Evolutionary conservation across 1,140 invertebrate genomes (phyloP).

Genomic region (Tetramorium alpestre): DNA sequence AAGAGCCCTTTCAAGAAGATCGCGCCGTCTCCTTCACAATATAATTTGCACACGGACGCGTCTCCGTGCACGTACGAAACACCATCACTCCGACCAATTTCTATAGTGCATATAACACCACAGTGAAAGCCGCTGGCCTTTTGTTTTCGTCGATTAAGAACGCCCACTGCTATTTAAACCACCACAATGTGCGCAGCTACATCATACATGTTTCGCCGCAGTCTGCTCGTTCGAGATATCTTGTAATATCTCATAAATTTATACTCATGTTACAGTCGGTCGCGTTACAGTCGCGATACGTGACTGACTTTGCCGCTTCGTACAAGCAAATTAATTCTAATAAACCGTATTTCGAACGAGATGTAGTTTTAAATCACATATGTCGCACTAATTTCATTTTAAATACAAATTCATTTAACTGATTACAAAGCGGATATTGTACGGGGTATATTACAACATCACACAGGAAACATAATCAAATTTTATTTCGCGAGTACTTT

Average conservation of each 20-base stretch:
- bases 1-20: slow-evolving; percentile 30
- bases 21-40: slow-evolving; percentile 17
- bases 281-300: background rate
- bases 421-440: background rate
- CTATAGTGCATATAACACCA: slow-evolving; percentile 52
- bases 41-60: slow-evolving; percentile 39
- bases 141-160: slow-evolving; percentile 66
- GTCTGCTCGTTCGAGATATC: slow-evolving; percentile 24
- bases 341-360: background rate
- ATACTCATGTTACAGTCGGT: slow-evolving; percentile 22
- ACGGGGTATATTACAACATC: background rate
- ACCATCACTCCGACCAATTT: slow-evolving; percentile 48
- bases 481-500: background rate
- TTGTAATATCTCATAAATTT: slow-evolving; percentile 57
- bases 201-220: slow-evolving; percentile 37
- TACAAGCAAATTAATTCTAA: slow-evolving; percentile 28
- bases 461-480: background rate
- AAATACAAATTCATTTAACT: background rate
- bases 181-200: slow-evolving; percentile 42
- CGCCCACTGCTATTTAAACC: slow-evolving; percentile 59
- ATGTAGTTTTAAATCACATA: background rate
- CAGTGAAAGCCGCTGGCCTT: slow-evolving; percentile 47
- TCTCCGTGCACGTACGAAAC: background rate
- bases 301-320: background rate
- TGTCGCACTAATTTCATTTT: background rate